A percentile compares a stretch with the other conserved stretches of the same genome.
Evolutionary conservation across 2,113 vertebrate genomes (phyloP).

Genomic region (Polyodon spathula): DNA sequence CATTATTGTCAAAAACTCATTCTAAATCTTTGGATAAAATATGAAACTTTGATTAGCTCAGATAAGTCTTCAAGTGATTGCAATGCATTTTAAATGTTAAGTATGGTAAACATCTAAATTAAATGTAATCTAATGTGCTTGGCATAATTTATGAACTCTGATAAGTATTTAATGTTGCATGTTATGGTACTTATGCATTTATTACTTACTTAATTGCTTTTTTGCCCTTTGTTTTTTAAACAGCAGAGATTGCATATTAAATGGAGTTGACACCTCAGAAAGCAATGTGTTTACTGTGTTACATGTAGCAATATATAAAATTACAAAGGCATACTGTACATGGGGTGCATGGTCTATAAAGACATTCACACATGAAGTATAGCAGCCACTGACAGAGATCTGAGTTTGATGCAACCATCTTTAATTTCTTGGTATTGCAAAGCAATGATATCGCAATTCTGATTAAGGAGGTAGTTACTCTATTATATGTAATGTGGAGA

Average conservation of each 20-base stretch:
- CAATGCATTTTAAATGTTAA: conserved; percentile 24
- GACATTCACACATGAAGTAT: too few relatives aligned
- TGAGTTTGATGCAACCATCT: too few relatives aligned
- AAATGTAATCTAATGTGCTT: conserved; percentile 37
- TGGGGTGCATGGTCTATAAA: too few relatives aligned
- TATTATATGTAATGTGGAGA: too few relatives aligned
- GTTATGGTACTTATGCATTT: conserved; percentile 45
- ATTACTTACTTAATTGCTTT: conserved; percentile 44
- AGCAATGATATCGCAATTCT: too few relatives aligned
- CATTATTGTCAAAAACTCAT: neutral
- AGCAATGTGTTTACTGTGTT: conserved; percentile 7
- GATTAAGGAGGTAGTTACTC: too few relatives aligned
- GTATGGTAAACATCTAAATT: conserved; percentile 29
- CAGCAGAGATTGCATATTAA: conserved; percentile 21
- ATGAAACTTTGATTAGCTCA: too few relatives aligned
- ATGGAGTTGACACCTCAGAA: conserved; percentile 5
- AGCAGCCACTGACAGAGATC: too few relatives aligned
- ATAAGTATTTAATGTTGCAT: conserved; percentile 54
- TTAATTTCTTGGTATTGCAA: too few relatives aligned
- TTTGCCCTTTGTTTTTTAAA: conserved; percentile 51
- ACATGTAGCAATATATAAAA: neutral
- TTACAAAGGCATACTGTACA: too few relatives aligned
- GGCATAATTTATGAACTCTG: conserved; percentile 38
- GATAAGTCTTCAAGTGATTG: neutral
- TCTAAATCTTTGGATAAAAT: too few relatives aligned